Evolutionary conservation across 2,888 invertebrate genomes (phyloP).

Genomic region (Chydorus sphaericus): DNA sequence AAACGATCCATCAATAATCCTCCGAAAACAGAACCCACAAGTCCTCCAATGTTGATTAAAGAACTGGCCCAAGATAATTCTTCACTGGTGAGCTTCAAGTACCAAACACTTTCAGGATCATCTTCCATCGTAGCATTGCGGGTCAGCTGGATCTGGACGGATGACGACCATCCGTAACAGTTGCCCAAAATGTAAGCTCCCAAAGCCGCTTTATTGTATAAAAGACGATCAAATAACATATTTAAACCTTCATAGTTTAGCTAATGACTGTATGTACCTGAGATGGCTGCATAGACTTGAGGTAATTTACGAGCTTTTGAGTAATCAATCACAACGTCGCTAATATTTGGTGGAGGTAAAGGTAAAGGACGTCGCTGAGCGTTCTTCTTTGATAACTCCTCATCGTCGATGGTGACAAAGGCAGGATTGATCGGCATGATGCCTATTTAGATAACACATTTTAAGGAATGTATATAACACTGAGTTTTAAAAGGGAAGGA

Average conservation of each 20-base stretch:
- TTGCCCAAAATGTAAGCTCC: constrained; percentile 65
- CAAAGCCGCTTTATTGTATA: constrained; percentile 44
- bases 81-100: neutral
- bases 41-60: constrained; percentile 39
- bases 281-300: neutral
- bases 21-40: constrained; percentile 34
- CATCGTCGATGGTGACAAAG: too few species aligned
- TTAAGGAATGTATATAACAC: too few species aligned
- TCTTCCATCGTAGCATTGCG: neutral
- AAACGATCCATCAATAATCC: constrained; percentile 35
- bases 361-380: too few species aligned
- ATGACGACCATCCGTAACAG: constrained; percentile 62
- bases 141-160: constrained; percentile 28
- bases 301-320: neutral
- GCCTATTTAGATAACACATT: too few species aligned
- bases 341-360: too few species aligned
- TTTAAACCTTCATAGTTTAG: too few species aligned
- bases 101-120: neutral
- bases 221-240: neutral
- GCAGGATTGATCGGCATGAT: too few species aligned
- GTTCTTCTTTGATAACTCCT: too few species aligned
- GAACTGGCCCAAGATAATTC: constrained; percentile 38
- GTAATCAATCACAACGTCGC: neutral
- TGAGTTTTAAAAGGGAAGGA: too few species aligned
- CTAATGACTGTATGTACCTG: neutral